phyloP scores from a whole-genome alignment of 1,140 invertebrate species.

The Galendromus occidentalis region DNA sequence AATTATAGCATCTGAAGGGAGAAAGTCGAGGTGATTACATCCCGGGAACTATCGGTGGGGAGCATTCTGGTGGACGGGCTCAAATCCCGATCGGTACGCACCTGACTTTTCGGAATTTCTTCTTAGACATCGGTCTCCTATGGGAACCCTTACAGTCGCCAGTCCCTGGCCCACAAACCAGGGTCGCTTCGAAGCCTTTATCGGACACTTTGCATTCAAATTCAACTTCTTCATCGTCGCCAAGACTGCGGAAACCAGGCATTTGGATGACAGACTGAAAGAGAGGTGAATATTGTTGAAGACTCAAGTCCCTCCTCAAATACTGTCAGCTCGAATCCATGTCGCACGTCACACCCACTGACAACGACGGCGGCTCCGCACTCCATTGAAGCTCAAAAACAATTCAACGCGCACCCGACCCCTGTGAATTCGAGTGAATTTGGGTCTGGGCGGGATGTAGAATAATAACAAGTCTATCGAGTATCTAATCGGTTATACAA shows the following conservation, averaged over 20 bases:
- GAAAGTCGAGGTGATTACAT: not conserved
- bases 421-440: no score
- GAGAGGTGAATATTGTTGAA: constrained; percentile 10
- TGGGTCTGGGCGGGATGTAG: no score
- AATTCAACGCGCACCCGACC: no score
- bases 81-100: constrained; percentile 22
- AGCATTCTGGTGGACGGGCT: not conserved
- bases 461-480: no score
- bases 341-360: not conserved
- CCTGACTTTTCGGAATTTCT: constrained; percentile 61
- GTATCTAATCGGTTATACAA: no score
- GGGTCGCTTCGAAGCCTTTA: constrained; percentile 61
- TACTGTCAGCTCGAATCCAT: not conserved
- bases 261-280: constrained; percentile 67
- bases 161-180: constrained; percentile 50
- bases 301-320: no score
- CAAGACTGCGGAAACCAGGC: constrained; percentile 61
- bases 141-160: constrained; percentile 56
- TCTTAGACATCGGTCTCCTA: constrained; percentile 47
- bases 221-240: constrained; percentile 63
- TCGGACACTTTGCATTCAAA: constrained; percentile 61
- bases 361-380: not conserved
- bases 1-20: constrained; percentile 61
- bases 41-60: not conserved
- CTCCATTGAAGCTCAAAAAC: no score